Evolutionary conservation across 2,113 vertebrate genomes (phyloP).

Genomic region (Cnemophilus loriae): DNA sequence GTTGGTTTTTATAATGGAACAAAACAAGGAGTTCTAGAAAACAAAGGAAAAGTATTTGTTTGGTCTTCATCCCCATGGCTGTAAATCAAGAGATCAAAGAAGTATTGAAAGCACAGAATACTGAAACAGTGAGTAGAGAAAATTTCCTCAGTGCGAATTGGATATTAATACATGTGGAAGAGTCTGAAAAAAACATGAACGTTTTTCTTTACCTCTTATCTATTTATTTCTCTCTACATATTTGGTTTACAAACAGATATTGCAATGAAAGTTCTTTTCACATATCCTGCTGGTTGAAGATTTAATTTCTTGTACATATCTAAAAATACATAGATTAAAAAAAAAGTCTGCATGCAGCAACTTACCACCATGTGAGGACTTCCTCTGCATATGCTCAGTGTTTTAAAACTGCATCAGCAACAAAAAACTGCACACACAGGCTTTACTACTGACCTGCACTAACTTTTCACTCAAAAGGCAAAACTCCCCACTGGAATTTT

Average conservation of each 20-base stretch:
- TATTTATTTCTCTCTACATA: neutral
- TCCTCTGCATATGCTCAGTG: conserved; percentile 17
- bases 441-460: neutral
- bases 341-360: neutral
- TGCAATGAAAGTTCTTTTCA: conserved; percentile 6
- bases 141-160: neutral
- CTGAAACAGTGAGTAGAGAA: neutral
- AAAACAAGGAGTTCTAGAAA: neutral
- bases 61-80: neutral
- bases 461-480: neutral
- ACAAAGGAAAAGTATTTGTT: neutral
- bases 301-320: conserved; percentile 22
- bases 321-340: conserved; percentile 30
- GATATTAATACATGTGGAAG: neutral
- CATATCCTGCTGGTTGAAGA: conserved; percentile 3
- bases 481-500: neutral
- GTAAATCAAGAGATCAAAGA: neutral
- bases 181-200: neutral
- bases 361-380: neutral
- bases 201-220: neutral
- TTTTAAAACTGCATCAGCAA: conserved; percentile 10
- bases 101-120: neutral
- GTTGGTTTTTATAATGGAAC: conserved; percentile 9
- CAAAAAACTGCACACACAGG: neutral
- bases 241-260: neutral